These are phyloP conservation scores for Microdon myrmicae DNA, from an alignment of 2,888 invertebrate genomes.

Conservation along the genomic window DNA sequence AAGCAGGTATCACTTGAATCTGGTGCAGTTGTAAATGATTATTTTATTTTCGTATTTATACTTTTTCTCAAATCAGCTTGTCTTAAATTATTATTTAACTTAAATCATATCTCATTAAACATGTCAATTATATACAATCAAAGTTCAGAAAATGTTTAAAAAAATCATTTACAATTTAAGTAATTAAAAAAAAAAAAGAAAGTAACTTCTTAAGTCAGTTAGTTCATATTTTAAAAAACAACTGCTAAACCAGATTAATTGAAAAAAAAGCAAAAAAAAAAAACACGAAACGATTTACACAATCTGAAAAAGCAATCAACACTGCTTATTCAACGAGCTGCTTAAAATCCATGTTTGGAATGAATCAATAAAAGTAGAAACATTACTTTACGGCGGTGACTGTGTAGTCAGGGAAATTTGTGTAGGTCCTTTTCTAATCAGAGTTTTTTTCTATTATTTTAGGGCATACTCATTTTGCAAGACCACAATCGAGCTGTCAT, in stretches of 20 bases:
- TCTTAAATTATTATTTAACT: no score
- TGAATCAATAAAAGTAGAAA: slow-evolving; percentile 41
- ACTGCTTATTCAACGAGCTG: slow-evolving; percentile 48
- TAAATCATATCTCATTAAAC: neutral
- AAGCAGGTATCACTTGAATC: slow-evolving; percentile 72
- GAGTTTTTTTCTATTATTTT: slow-evolving; percentile 66
- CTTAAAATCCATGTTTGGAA: slow-evolving; percentile 45
- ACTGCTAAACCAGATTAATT: slow-evolving; percentile 49
- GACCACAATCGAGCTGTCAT: slow-evolving; percentile 78
- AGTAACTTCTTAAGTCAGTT: slow-evolving; percentile 7
- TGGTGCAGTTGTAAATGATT: slow-evolving; percentile 58
- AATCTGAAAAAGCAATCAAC: slow-evolving; percentile 35
- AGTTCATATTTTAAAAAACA: slow-evolving; percentile 27
- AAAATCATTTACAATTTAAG: no score
- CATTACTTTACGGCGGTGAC: slow-evolving; percentile 55
- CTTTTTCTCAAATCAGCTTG: no score
- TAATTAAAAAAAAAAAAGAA: neutral
- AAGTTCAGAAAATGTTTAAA: no score
- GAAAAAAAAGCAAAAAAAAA: slow-evolving; percentile 19
- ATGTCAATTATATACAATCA: neutral
- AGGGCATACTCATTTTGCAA: slow-evolving; percentile 79
- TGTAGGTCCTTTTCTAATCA: slow-evolving; percentile 55
- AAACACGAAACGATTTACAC: slow-evolving; percentile 24
- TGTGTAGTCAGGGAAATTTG: slow-evolving; percentile 53
- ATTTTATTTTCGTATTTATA: no score